These are phyloP conservation scores for Rhagonycha lutea DNA, from an alignment of 2,888 invertebrate genomes.

Conservation along the genomic window DNA sequence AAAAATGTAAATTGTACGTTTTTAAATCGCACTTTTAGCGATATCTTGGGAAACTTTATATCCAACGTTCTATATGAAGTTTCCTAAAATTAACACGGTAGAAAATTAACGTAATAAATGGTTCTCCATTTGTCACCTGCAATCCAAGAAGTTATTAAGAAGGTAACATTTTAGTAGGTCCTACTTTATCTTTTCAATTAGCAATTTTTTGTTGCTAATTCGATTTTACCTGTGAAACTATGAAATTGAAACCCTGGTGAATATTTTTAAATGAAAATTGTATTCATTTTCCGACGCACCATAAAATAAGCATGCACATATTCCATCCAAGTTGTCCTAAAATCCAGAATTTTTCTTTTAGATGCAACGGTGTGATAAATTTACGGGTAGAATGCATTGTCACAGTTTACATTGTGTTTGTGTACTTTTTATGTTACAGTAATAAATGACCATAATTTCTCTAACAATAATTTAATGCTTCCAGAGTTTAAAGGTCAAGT, in stretches of 20 bases:
- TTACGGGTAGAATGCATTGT: too few relatives aligned
- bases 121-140: not conserved
- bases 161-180: not conserved
- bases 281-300: too few relatives aligned
- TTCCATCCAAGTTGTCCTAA: too few relatives aligned
- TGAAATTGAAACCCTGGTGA: too few relatives aligned
- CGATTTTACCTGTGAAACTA: too few relatives aligned
- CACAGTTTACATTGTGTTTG: too few relatives aligned
- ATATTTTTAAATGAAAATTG: too few relatives aligned
- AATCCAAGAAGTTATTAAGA: not conserved
- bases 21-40: not conserved
- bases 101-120: not conserved
- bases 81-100: not conserved
- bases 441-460: not conserved
- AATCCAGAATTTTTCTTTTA: not conserved
- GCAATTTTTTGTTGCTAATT: too few relatives aligned
- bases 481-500: not conserved
- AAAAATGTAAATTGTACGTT: not conserved
- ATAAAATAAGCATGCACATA: too few relatives aligned
- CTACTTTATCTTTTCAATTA: not conserved
- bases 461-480: not conserved
- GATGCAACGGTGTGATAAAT: not conserved
- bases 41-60: not conserved
- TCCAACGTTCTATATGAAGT: not conserved
- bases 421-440: not conserved